These are phyloP conservation scores for Liopterus haemorrhoidalis DNA, from an alignment of 2,888 invertebrate species.

Conservation along the genomic window DNA sequence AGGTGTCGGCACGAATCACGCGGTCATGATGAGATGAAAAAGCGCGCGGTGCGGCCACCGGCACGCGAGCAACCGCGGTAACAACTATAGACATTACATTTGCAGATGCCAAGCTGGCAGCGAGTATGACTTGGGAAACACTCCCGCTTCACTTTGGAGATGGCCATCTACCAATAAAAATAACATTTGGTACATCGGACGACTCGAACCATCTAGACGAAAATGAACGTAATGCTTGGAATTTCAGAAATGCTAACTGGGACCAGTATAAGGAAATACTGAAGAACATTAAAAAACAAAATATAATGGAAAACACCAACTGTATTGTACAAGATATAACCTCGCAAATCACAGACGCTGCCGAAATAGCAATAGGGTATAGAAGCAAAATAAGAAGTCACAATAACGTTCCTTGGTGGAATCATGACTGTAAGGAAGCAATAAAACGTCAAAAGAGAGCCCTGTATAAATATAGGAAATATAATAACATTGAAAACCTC, in stretches of 20 bases:
- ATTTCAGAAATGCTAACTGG: conserved; percentile 5
- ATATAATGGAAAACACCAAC: neutral
- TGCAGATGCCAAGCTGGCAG: neutral
- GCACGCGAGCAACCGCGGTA: no score
- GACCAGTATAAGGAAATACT: conserved; percentile 2
- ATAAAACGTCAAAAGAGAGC: neutral
- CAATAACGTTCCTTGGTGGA: conserved; percentile 3
- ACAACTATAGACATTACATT: conserved; percentile 1
- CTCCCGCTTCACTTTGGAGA: conserved; percentile 1
- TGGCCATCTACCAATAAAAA: neutral
- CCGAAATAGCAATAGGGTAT: conserved; percentile 1
- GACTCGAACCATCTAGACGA: neutral
- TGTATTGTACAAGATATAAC: conserved; percentile 1
- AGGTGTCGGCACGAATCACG: no score
- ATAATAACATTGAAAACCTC: conserved; percentile 1
- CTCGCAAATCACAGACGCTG: conserved; percentile 1
- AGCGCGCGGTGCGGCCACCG: no score
- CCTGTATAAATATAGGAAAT: conserved; percentile 3
- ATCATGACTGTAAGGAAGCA: conserved; percentile 2
- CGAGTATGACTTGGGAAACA: conserved; percentile 3
- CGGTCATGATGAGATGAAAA: no score
- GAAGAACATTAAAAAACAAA: neutral
- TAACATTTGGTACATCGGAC: neutral
- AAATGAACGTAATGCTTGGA: neutral
- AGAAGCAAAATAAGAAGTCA: neutral